These are phyloP conservation scores for Eulemur coronatus DNA, from an alignment of 2,797 vertebrate genomes.

Conservation along the genomic window DNA sequence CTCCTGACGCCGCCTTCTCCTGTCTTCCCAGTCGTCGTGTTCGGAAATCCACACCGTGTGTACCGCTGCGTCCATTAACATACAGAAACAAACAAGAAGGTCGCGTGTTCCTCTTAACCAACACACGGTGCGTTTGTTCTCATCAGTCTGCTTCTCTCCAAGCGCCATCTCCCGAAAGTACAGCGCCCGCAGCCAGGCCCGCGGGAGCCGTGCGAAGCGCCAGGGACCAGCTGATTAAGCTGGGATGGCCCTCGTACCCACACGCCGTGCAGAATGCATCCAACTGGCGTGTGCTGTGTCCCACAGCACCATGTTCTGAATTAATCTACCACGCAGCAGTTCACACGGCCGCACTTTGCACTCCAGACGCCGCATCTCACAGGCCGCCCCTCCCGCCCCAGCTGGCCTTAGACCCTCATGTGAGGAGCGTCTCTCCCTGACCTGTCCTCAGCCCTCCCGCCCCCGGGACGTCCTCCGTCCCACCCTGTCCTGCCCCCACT, in stretches of 20 bases:
- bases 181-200: not conserved
- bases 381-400: too few species aligned
- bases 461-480: too few species aligned
- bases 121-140: not conserved
- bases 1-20: not conserved
- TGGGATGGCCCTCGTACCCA: fast-evolving
- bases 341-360: fast-evolving
- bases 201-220: fast-evolving
- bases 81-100: not conserved
- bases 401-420: not conserved
- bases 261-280: fast-evolving
- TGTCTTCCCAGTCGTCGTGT: not conserved
- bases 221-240: not conserved
- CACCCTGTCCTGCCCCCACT: too few species aligned
- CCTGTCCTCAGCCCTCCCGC: not conserved
- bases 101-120: not conserved
- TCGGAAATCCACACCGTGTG: not conserved
- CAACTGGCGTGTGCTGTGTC: fast-evolving
- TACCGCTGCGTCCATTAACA: not conserved
- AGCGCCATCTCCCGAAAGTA: not conserved
- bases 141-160: not conserved
- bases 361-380: fast-evolving
- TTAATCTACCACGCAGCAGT: fast-evolving
- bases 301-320: fast-evolving
- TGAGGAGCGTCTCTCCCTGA: not conserved